Evolutionary conservation across 2,888 invertebrate species (phyloP), one percentile per base, ranked within the genome.

Genomic region (Serrognathus titanus): DNA sequence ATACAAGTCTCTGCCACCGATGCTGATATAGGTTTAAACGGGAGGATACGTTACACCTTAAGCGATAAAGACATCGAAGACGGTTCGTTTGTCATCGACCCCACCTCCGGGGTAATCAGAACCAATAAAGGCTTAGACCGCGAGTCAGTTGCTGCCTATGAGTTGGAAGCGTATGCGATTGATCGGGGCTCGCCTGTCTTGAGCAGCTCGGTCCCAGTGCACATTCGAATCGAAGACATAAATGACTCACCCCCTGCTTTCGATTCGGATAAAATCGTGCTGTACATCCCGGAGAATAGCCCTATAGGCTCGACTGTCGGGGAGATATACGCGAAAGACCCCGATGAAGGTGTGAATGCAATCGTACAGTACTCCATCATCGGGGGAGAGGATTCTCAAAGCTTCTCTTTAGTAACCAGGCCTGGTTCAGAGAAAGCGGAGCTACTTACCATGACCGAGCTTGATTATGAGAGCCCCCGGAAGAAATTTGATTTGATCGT

Each of bases 221-320:
- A 87, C 58, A 88, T 95, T 51, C 86, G 89, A 67, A 83, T 94
- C 51, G 92, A 93, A 70, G 94, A 94, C 70, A 88, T 94, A 8
- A 94, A 94, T 71, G 94, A 94, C 71, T 92, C 92, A 0, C 93
- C 94, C 0, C 94, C 94, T 0, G 89, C 90, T 0, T 96, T 95
- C 76, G 89, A 92, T 59, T 89, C 90, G 2, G 93, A 94, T 68
- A 89, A 90, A 71, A 89, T 98, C 10, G 86, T 88, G 0, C 84
- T 97, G 39, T 94, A 92, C 73, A 89, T 98, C 3, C 83, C 93
- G 0, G 98, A 99, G 79, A 98, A 99, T 74, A 94, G 94, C n/a
- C 97, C 97, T 0, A 86, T 96, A 1, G 97, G 95, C 0, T 94
- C 96, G 0, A 90, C 92, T 0, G 94, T 98, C 0, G 97, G 96